phyloP scores from a whole-genome alignment of 2,113 vertebrate species.

The Boulengerochromis microlepis region DNA sequence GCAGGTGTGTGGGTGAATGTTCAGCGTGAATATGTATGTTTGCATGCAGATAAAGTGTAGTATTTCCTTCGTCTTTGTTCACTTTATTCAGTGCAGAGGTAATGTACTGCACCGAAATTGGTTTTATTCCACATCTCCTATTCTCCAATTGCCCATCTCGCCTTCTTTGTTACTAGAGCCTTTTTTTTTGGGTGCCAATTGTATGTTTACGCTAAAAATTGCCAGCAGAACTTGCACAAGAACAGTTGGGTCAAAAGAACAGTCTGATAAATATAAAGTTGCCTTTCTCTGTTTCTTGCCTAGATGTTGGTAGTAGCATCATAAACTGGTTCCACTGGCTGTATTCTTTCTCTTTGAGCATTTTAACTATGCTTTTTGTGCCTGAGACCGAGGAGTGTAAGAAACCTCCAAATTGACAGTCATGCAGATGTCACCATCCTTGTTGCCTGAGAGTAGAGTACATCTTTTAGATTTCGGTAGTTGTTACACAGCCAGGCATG shows the following conservation, averaged over 20 bases:
- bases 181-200: slow-evolving; percentile 31
- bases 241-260: slow-evolving; percentile 36
- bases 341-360: neutral
- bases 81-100: slow-evolving; percentile 63
- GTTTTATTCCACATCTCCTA: neutral
- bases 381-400: neutral
- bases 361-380: neutral
- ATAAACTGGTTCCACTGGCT: slow-evolving; percentile 3
- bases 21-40: slow-evolving; percentile 27
- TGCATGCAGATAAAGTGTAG: slow-evolving; percentile 48
- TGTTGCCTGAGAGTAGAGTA: neutral
- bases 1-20: slow-evolving; percentile 34
- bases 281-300: slow-evolving; percentile 21
- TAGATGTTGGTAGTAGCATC: neutral
- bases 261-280: slow-evolving; percentile 36
- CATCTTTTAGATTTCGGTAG: neutral
- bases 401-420: neutral
- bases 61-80: slow-evolving; percentile 4
- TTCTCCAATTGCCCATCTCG: neutral
- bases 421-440: neutral
- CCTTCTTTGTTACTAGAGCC: slow-evolving; percentile 1
- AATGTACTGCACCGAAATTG: slow-evolving; percentile 70
- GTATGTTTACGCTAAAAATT: slow-evolving; percentile 52
- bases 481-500: slow-evolving; percentile 22
- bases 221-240: slow-evolving; percentile 65